A percentile compares a stretch with the other conserved stretches of the same genome.
phyloP scores from a whole-genome alignment of 2,113 vertebrate species.

The Eupsittula cactorum region DNA sequence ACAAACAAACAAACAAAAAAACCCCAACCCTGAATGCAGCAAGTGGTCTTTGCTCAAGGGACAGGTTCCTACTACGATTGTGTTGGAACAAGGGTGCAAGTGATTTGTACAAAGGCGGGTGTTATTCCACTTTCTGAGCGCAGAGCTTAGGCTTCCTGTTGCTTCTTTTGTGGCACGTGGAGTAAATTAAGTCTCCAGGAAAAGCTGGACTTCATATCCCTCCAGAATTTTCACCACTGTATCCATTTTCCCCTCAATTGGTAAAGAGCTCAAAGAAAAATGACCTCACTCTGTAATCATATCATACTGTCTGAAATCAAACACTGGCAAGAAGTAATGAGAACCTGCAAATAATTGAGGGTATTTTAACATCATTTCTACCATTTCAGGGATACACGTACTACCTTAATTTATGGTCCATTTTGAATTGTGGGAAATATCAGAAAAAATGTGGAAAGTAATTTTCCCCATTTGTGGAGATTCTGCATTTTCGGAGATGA shows the following conservation, averaged over 20 bases:
- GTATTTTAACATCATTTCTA: neutral
- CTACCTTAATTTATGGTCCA: neutral
- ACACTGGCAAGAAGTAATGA: neutral
- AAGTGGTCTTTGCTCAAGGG: neutral
- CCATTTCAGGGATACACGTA: neutral
- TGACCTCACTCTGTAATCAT: neutral
- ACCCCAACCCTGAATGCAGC: neutral
- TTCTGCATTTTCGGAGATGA: neutral
- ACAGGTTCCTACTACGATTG: neutral
- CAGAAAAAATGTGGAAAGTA: neutral
- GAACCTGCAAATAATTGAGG: neutral
- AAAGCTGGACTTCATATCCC: neutral
- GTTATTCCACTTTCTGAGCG: neutral
- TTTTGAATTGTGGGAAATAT: neutral
- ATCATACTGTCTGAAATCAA: neutral
- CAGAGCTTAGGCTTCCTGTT: neutral
- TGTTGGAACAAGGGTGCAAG: neutral
- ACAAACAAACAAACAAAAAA: neutral
- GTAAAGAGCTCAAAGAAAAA: neutral
- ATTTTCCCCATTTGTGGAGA: neutral
- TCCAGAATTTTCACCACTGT: neutral
- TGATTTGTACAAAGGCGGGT: neutral
- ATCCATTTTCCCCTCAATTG: neutral
- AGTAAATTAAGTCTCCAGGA: accelerated
- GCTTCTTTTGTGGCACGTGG: neutral